Conservation (phyloP, 2,888 invertebrate genomes). For the Lasioglossum leucozonium region DNA sequence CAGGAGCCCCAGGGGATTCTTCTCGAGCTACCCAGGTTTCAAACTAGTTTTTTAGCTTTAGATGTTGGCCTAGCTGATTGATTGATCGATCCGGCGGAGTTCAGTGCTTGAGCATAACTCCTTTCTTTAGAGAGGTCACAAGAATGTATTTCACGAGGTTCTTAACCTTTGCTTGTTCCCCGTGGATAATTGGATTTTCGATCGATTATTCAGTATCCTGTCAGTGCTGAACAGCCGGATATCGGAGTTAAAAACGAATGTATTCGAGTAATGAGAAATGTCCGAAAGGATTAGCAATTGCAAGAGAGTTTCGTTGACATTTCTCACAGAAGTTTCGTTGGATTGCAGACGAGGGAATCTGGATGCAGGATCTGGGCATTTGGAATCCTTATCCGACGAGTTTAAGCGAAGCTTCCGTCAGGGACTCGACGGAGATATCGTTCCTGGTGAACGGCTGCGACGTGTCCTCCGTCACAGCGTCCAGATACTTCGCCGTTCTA, state of each 20-base stretch:
- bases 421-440: slow-evolving; percentile 78
- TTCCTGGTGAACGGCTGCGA: slow-evolving; percentile 83
- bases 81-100: neutral
- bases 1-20: slow-evolving; percentile 73
- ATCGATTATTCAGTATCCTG: no score
- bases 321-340: neutral
- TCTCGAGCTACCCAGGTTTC: slow-evolving; percentile 77
- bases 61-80: neutral
- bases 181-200: no score
- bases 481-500: slow-evolving; percentile 91
- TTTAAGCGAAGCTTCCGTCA: slow-evolving; percentile 64
- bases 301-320: neutral
- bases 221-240: no score
- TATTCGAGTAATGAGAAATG: no score
- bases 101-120: neutral
- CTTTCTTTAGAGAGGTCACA: neutral
- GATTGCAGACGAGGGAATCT: slow-evolving; percentile 77
- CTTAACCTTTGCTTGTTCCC: neutral
- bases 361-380: slow-evolving; percentile 80
- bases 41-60: neutral
- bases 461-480: slow-evolving; percentile 82
- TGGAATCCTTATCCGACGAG: slow-evolving; percentile 74
- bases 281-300: no score
- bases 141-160: neutral
- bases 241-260: no score